Evolutionary conservation across 2,888 invertebrate species (phyloP).

Genomic region (Papilio gigon): DNA sequence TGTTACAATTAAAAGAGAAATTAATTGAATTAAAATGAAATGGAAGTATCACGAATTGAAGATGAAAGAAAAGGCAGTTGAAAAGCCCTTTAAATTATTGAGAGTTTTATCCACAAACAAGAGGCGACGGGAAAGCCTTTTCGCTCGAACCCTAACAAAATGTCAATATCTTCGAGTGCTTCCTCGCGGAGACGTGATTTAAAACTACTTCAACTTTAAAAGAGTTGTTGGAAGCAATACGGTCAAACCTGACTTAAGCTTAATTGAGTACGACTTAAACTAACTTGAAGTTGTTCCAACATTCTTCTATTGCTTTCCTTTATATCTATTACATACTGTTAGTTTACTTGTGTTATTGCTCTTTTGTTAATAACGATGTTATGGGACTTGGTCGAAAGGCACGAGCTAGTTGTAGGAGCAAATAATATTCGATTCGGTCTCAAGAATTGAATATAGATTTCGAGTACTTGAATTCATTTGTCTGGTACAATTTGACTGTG

Average conservation of each 20-base stretch:
- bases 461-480: neutral
- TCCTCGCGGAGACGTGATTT: slow-evolving; percentile 36
- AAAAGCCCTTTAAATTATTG: slow-evolving; percentile 35
- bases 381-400: no score
- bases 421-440: neutral
- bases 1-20: neutral
- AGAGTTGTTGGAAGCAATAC: slow-evolving; percentile 34
- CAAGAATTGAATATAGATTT: neutral
- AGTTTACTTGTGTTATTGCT: no score
- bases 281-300: slow-evolving; percentile 23
- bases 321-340: neutral
- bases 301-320: slow-evolving; percentile 11
- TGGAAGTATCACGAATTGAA: slow-evolving; percentile 12
- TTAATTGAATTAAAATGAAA: slow-evolving; percentile 6
- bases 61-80: slow-evolving; percentile 31
- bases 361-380: no score
- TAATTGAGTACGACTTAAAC: slow-evolving; percentile 33
- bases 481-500: slow-evolving; percentile 22
- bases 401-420: no score
- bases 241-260: slow-evolving; percentile 35
- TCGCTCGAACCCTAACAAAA: slow-evolving; percentile 36
- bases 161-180: slow-evolving; percentile 40
- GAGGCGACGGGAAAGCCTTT: slow-evolving; percentile 30
- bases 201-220: slow-evolving; percentile 41
- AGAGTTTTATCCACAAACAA: slow-evolving; percentile 38